Evolutionary conservation across 2,797 vertebrate genomes (phyloP), one percentile per base, ranked within the genome.

Genomic region (Ctenopoma multispine): DNA sequence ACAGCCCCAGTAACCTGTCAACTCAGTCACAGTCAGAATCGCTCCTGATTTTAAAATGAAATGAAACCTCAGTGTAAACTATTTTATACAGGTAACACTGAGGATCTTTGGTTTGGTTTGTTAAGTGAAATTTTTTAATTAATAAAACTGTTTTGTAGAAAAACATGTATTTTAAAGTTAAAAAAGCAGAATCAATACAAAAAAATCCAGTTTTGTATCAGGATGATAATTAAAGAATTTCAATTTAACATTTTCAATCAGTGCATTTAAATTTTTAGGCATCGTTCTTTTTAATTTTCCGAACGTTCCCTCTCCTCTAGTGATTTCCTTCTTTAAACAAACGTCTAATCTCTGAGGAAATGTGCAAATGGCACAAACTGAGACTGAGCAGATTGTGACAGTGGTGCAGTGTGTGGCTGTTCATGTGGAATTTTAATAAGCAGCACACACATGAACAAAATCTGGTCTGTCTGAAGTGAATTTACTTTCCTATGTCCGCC

Each of bases 401-500:
- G 80, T 47, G 54, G 10, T 58, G 69, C 78, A 62, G 69, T 36
- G 57, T 54, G 69, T 21, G 58, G 43, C 72, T 41, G 44, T 60
- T 75, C 61, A 15, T 71, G 79, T 55, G 51, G 86, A 88, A 88
- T 89, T 57, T 83, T 77, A 85, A 87, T 82, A 36, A 36, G 58
- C 63, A 13, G 63, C 72, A 63, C 24, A 54, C 55, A 43, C 18
- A 12, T 10, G 31, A 64, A 67, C 46, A 63, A 46, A 68, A 67
- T 63, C 29, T 38, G 7, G 24, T 50, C 38, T 13, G 40, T 34
- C 62, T 64, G 63, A 81, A 79, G 68, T 69, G 4, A 83, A 86
- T 89, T 81, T 27, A 61, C 64, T 81, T 73, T 69, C 47, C 36
- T 34, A 40, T 20, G 10, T 73, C 71, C 54, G 56, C 54, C 38